A percentile compares a stretch with the other conserved stretches of the same genome.
phyloP scores from a whole-genome alignment of 2,113 vertebrate genomes.

The Ranitomeya imitator region DNA sequence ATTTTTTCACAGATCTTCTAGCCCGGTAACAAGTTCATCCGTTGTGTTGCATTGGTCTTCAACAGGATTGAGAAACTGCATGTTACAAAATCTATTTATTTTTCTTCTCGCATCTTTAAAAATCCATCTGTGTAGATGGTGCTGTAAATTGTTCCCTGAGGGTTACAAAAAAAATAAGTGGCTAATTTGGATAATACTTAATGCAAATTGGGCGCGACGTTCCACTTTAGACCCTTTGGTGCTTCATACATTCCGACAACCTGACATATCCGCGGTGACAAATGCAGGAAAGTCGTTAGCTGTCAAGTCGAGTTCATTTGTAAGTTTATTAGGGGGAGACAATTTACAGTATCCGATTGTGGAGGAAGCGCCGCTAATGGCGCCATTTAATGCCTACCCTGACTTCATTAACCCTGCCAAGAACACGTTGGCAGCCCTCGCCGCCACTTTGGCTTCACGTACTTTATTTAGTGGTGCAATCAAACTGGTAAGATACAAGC shows the following conservation, averaged over 20 bases:
- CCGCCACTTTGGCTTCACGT: neutral
- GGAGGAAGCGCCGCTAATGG: neutral
- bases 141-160: too few relatives aligned
- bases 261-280: neutral
- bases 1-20: too few relatives aligned
- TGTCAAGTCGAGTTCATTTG: constrained; percentile 22
- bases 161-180: neutral
- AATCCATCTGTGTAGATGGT: too few relatives aligned
- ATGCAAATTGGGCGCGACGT: neutral
- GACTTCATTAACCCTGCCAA: constrained; percentile 46
- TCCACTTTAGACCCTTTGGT: neutral
- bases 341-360: constrained; percentile 4
- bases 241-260: neutral
- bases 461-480: constrained; percentile 48
- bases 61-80: too few relatives aligned
- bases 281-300: constrained; percentile 11
- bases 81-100: too few relatives aligned
- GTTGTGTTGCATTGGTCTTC: too few relatives aligned
- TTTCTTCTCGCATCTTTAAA: too few relatives aligned
- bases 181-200: neutral
- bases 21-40: too few relatives aligned
- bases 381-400: constrained; percentile 20
- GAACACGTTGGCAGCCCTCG: constrained; percentile 37
- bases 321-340: constrained; percentile 24
- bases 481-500: constrained; percentile 27